These are phyloP conservation scores for Meteorus colon DNA, from an alignment of 2,888 invertebrate genomes.

Conservation along the genomic window DNA sequence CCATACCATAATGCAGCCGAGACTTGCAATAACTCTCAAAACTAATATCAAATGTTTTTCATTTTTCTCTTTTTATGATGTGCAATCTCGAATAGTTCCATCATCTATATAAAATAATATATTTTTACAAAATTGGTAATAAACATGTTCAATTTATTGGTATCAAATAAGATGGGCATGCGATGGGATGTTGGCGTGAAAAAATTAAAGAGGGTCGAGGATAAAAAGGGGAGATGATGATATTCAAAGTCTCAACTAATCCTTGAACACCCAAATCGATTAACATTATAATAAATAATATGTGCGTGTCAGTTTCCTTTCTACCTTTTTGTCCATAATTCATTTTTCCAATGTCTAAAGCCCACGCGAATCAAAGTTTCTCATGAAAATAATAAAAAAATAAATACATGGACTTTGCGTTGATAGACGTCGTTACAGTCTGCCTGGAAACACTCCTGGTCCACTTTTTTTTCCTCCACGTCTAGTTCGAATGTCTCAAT, in stretches of 20 bases:
- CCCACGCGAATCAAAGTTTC: constrained; percentile 4
- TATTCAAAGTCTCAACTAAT: background rate
- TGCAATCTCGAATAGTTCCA: too few relatives aligned
- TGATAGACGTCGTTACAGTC: background rate
- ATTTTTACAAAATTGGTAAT: background rate
- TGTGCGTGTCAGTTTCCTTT: background rate
- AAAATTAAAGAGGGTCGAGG: background rate
- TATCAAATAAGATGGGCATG: background rate
- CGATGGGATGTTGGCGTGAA: background rate
- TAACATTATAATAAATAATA: background rate
- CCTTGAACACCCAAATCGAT: background rate
- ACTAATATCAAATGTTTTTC: background rate
- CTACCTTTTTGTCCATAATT: background rate
- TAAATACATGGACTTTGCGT: background rate
- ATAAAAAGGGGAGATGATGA: background rate
- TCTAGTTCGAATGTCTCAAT: constrained; percentile 3
- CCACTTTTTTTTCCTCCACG: background rate
- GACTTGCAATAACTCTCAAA: background rate
- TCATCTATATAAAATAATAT: background rate
- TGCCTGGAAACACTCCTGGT: background rate
- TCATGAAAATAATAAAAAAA: background rate
- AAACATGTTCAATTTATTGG: background rate
- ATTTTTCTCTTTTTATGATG: background rate
- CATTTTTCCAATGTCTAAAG: background rate
- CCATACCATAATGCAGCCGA: background rate